Evolutionary conservation across 2,113 vertebrate species (phyloP).

Genomic region (Podilymbus podiceps): DNA sequence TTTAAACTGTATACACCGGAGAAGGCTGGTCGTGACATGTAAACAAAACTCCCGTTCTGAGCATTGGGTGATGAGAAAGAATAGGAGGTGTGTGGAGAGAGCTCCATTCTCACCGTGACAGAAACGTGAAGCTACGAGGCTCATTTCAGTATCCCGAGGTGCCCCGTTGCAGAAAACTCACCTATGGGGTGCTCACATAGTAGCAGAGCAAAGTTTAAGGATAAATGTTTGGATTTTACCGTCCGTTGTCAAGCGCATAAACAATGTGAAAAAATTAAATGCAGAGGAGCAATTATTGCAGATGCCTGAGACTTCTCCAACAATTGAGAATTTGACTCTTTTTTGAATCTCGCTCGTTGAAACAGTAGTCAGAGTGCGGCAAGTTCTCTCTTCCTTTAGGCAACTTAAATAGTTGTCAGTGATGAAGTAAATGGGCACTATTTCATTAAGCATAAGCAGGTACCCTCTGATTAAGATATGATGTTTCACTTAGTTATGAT

Average conservation of each 20-base stretch:
- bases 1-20: background rate
- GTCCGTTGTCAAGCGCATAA: background rate
- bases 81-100: background rate
- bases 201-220: background rate
- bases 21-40: background rate
- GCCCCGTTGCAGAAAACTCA: background rate
- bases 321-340: background rate
- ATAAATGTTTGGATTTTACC: background rate
- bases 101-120: background rate
- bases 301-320: background rate
- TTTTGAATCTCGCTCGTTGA: background rate
- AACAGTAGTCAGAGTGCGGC: background rate
- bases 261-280: background rate
- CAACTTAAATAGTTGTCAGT: background rate
- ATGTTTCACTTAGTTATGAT: background rate
- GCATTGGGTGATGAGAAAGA: background rate
- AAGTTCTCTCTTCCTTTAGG: background rate
- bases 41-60: background rate
- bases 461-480: background rate
- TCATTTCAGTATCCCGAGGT: fast-evolving
- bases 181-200: background rate
- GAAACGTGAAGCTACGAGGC: background rate
- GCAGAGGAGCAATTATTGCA: background rate
- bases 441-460: background rate
- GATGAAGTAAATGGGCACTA: background rate